Base-by-base conservation (phyloP, 2,797 vertebrate genomes). In the Epinephelus awoara region DNA sequence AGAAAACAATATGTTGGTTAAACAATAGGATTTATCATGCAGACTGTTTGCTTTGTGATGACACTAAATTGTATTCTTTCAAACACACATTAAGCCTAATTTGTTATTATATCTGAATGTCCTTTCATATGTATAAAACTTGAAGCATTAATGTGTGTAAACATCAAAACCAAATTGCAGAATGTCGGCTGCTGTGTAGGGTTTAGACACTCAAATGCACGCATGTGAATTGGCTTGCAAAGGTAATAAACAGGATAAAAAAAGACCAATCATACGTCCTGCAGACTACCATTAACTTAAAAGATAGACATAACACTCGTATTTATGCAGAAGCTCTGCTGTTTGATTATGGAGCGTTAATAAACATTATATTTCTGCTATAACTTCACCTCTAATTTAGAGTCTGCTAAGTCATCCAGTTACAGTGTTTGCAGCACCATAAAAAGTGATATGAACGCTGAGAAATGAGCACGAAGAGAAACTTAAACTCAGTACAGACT, bases 321-420 rank as follows among this genome's bases (percentile, higher is more conserved):
- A 59, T 68, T 69, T 62, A 65, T 58, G 66, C 72, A 56, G 65
- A 69, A 81, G 59, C 21, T 51, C 27, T 29, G 38, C 54, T 23
- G 67, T 38, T 63, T 84, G 21, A 83, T 65, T 74, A 57, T 25
- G 17, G 78, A 27, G 77, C 38, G 5, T 77, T 85, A 88, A 84
- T 86, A 72, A 84, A 61, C 21, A 59, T 38, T 68, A 14, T 8
- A 34, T 70, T 65, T 67, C 54, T 65, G 44, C 64, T 44, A 25
- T 72, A 80, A 56, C 52, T 15, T 4, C 55, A 46, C 17, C 63
- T 52, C 15, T 52, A 18, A 64, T 55, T n/a, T 64, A 56, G 61
- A 18, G 14, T 25, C 34, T 56, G 23, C 25, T 72, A 21, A 54
- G 67, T 44, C 13, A 14, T 66, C 52, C 18, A 57, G 25, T 42